Percentiles rank a stretch among this genome's conserved stretches.
Conservation (phyloP, 1,140 invertebrate genomes). For the Drosophila mauritiana region DNA sequence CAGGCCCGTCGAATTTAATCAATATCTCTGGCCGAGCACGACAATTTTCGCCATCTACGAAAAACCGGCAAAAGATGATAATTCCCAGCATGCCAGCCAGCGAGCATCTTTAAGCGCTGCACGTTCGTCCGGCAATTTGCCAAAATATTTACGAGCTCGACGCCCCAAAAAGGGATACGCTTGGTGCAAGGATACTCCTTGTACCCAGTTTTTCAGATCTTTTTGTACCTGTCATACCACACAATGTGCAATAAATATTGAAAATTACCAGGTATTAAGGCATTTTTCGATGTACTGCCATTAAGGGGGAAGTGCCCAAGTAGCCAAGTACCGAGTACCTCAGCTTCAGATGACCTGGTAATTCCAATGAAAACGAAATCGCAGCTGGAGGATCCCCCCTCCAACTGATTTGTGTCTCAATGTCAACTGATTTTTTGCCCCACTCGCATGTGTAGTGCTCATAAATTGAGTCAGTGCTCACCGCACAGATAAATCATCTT, state of each 20-base stretch:
- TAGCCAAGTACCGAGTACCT: background rate
- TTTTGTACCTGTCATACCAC: constrained; percentile 11
- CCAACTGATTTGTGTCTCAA: constrained; percentile 25
- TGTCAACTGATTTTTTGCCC: constrained; percentile 44
- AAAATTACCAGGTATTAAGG: constrained; percentile 58
- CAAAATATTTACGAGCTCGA: constrained; percentile 79
- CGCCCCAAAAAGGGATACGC: constrained; percentile 60
- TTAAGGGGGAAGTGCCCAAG: constrained; percentile 39
- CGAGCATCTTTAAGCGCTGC: constrained; percentile 46
- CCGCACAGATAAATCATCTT: constrained; percentile 39
- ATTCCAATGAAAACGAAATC: constrained; percentile 62
- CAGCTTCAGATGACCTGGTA: constrained; percentile 30
- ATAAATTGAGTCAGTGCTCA: constrained; percentile 61
- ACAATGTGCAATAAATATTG: constrained; percentile 74
- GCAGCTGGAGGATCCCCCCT: constrained; percentile 22
- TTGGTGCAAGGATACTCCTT: constrained; percentile 39
- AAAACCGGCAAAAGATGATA: constrained; percentile 56
- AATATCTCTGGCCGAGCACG: constrained; percentile 55
- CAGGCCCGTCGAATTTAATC: constrained; percentile 46
- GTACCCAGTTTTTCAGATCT: background rate
- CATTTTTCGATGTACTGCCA: constrained; percentile 43
- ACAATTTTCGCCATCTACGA: constrained; percentile 50
- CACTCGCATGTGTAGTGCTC: constrained; percentile 58
- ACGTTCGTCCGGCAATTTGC: constrained; percentile 72
- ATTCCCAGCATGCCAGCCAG: constrained; percentile 31